A percentile compares a stretch with the other conserved stretches of the same genome.
Evolutionary conservation across 2,797 vertebrate genomes (phyloP).

Genomic region (Coreius guichenoti): DNA sequence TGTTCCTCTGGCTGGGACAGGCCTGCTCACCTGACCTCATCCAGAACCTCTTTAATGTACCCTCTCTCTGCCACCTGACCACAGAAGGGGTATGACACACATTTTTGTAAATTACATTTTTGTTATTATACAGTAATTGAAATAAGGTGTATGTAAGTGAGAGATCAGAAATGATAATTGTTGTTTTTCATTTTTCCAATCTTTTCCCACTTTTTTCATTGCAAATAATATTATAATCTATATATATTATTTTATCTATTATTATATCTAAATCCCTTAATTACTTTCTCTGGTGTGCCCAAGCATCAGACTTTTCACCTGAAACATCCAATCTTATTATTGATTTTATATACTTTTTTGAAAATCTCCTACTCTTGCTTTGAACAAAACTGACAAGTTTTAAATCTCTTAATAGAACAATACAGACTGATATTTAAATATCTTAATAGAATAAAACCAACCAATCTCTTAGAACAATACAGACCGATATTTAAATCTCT

Average conservation of each 20-base stretch:
- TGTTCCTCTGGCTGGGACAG: conserved; percentile 94
- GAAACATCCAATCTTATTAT: no score
- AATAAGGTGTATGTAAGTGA: not conserved
- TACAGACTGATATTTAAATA: not conserved
- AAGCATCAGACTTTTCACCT: no score
- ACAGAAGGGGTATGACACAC: conserved; percentile 79
- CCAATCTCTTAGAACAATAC: no score
- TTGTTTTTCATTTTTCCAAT: not conserved
- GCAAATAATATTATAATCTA: no score
- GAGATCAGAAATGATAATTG: not conserved
- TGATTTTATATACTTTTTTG: no score
- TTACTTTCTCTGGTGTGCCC: no score
- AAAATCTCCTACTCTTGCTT: no score
- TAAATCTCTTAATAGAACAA: not conserved
- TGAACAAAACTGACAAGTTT: no score
- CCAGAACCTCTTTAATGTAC: conserved; percentile 90
- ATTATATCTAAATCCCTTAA: no score
- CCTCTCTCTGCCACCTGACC: conserved; percentile 88
- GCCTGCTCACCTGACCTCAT: conserved; percentile 86
- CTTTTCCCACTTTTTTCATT: no score
- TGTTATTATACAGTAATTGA: not conserved
- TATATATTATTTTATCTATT: no score
- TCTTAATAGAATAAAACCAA: no score
- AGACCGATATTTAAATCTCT: not conserved
- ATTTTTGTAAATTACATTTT: not conserved